Percentiles rank a stretch among this genome's conserved stretches.
Evolutionary conservation across 2,797 vertebrate genomes (phyloP).

Genomic region (Threskiornis aethiopicus): DNA sequence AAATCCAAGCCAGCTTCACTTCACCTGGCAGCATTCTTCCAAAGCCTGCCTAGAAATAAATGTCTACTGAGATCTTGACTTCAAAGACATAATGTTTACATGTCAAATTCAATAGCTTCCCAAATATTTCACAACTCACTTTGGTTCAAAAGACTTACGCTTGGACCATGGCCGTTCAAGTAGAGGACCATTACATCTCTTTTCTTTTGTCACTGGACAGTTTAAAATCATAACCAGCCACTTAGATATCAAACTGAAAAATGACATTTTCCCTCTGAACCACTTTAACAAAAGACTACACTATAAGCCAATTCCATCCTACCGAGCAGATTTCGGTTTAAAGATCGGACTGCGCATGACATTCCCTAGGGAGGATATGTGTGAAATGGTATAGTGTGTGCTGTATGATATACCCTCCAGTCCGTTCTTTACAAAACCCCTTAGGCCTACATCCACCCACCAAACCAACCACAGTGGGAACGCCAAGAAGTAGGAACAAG

Average conservation of each 20-base stretch:
- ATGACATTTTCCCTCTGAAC: neutral
- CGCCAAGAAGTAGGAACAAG: neutral
- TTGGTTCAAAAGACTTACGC: neutral
- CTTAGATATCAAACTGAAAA: neutral
- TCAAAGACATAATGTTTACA: neutral
- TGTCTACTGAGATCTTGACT: neutral
- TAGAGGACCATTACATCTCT: neutral
- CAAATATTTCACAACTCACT: neutral
- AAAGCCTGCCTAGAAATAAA: neutral
- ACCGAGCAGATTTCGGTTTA: neutral
- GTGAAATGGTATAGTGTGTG: neutral
- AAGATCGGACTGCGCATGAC: neutral
- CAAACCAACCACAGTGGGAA: neutral
- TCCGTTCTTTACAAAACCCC: neutral
- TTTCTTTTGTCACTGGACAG: neutral
- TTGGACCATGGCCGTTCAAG: neutral
- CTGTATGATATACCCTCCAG: neutral
- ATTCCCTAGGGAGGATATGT: neutral
- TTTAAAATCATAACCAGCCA: neutral
- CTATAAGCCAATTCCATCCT: rapidly evolving
- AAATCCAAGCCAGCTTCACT: neutral
- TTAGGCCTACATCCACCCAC: neutral
- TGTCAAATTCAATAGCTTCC: neutral
- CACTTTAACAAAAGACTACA: neutral
- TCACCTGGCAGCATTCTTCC: neutral